These are phyloP conservation scores for Siniperca undulata DNA, from an alignment of 2,797 vertebrate species.

Conservation along the genomic window DNA sequence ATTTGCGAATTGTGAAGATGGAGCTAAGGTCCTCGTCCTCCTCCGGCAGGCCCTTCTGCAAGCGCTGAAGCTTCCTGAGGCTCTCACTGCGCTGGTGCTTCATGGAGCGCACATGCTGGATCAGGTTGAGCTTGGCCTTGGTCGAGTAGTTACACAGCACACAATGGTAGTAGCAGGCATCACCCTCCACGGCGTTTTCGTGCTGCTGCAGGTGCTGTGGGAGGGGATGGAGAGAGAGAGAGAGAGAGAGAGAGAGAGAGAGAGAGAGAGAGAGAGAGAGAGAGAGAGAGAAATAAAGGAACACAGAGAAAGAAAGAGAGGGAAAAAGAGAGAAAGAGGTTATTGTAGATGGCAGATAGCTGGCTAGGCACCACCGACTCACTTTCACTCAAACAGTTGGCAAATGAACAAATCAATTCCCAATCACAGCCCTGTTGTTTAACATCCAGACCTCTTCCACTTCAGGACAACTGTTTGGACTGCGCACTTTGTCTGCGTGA, in stretches of 20 bases:
- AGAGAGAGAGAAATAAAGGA: slow-evolving; percentile 62
- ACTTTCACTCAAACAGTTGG: slow-evolving; percentile 85
- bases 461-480: slow-evolving; percentile 82
- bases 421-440: slow-evolving; percentile 87
- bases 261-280: slow-evolving; percentile 46
- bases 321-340: slow-evolving; percentile 74
- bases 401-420: slow-evolving; percentile 89
- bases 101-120: slow-evolving; percentile 99
- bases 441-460: slow-evolving; percentile 84
- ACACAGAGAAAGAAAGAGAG: slow-evolving; percentile 56
- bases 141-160: slow-evolving; percentile 98
- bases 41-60: slow-evolving; percentile 97
- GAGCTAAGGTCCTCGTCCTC: slow-evolving; percentile 95
- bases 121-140: slow-evolving; percentile 99
- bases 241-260: slow-evolving; percentile 40
- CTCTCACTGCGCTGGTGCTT: slow-evolving; percentile 99
- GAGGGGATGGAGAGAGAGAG: slow-evolving; percentile 64
- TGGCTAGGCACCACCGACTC: slow-evolving; percentile 79
- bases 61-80: slow-evolving; percentile 96
- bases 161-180: slow-evolving; percentile 98
- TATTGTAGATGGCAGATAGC: slow-evolving; percentile 78
- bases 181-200: slow-evolving; percentile 93
- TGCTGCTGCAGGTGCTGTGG: slow-evolving; percentile 98
- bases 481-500: slow-evolving; percentile 76
- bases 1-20: slow-evolving; percentile 98